Conservation (phyloP, 2,797 vertebrate genomes). For the Rhynchotus rufescens region DNA sequence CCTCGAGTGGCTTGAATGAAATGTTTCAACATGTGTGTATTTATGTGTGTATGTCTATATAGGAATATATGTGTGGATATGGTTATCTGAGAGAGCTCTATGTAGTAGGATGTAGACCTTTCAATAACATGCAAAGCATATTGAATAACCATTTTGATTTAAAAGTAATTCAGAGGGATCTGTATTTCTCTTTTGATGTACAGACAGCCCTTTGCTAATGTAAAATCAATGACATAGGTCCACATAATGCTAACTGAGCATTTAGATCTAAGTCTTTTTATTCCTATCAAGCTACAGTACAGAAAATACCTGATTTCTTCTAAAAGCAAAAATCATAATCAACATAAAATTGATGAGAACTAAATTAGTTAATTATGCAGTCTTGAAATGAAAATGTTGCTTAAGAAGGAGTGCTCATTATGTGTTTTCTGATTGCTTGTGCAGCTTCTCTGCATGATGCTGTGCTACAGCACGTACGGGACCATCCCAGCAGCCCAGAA, state of each 20-base stretch:
- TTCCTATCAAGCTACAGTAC: neutral
- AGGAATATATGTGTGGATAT: neutral
- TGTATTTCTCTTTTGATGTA: neutral
- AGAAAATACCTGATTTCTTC: constrained; percentile 35
- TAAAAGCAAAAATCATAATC: constrained; percentile 38
- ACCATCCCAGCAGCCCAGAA: constrained; percentile 87
- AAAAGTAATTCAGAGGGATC: neutral
- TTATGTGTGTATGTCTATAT: neutral
- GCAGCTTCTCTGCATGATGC: constrained; percentile 91
- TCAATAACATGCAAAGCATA: neutral
- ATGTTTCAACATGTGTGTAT: neutral
- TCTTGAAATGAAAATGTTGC: constrained; percentile 55
- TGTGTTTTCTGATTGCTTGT: constrained; percentile 68
- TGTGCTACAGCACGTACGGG: constrained; percentile 88
- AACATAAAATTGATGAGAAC: constrained; percentile 32
- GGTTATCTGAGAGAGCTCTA: neutral
- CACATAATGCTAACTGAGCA: neutral
- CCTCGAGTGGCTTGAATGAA: neutral
- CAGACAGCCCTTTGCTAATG: neutral
- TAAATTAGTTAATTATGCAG: constrained; percentile 58
- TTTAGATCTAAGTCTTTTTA: neutral
- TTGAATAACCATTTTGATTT: neutral
- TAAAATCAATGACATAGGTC: neutral
- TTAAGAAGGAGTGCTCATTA: constrained; percentile 59
- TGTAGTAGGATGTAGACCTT: neutral